Evolutionary conservation across 2,113 vertebrate genomes (phyloP), one percentile per base, ranked within the genome.

Genomic region (Equus quagga): DNA sequence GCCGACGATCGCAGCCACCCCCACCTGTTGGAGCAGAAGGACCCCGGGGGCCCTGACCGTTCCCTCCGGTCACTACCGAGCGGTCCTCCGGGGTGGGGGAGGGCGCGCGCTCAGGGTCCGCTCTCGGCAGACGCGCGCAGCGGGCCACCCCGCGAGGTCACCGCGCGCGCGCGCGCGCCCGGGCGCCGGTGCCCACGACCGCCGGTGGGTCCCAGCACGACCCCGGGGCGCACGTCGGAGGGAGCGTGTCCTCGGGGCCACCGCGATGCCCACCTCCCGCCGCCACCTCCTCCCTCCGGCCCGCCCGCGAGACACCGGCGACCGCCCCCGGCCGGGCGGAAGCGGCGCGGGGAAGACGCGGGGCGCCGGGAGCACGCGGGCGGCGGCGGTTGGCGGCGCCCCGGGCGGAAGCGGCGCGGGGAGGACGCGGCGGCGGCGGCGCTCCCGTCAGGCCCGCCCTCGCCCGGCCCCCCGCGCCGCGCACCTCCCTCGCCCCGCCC

Each of bases 401-500:
- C 26, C 89, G 13, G n/a, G n/a, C 60, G 75, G 89, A 69, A 69
- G 72, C 44, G 33, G 72, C 14, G 72, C 73, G 44, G 72, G 64
- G 2, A 67, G 21, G 72, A 33, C 73, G 24, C 28, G 26, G 73
- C 23, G 11, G 51, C 18, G 26, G n/a, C 51, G 10, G 46, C 24
- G 5, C 49, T 3, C 31, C 36, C 4, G 2, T 36, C 31, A 11
- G 64, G 46, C 80, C 93, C 87, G 62, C 87, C 90, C 62, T 17
- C 51, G 60, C 46, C 80, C 82, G 26, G 41, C 94, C 90, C 93
- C 88, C 65, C 1, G 56, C 79, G 69, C 65, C 75, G 44, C 95
- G 97, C 87, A 0, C 95, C 80, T 3, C 96, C n/a, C 92, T 46
- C 54, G 62, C 98, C 98, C 95, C 97, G 96, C 96, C 97, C 97